These are phyloP conservation scores for Cephalopachus bancanus DNA, from an alignment of 2,797 vertebrate genomes.

Conservation along the genomic window DNA sequence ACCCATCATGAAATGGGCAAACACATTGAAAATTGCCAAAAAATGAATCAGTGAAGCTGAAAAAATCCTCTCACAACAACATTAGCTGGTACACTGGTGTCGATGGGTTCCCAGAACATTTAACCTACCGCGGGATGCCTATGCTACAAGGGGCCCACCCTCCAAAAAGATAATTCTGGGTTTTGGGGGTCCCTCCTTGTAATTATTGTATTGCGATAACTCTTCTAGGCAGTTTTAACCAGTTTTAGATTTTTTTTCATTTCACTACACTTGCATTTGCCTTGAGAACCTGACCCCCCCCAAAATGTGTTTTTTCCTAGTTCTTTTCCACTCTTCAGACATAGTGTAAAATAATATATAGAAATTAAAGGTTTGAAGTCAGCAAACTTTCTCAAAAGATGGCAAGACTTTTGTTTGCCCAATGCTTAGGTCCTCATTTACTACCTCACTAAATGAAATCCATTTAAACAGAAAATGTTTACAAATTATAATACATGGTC, in stretches of 20 bases:
- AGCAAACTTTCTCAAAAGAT: background rate
- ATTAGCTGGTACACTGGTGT: too few species aligned
- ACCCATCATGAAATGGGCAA: too few species aligned
- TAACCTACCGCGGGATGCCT: too few species aligned
- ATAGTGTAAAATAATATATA: background rate
- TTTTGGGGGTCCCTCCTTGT: too few species aligned
- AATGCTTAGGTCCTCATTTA: background rate
- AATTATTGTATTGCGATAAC: background rate
- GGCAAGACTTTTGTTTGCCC: background rate
- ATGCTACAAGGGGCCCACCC: too few species aligned
- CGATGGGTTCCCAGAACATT: too few species aligned
- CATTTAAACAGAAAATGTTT: constrained; percentile 1
- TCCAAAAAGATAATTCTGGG: too few species aligned
- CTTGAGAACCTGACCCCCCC: background rate
- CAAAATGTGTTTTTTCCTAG: background rate
- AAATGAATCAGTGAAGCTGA: too few species aligned
- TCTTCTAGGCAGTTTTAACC: background rate
- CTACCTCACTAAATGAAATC: background rate
- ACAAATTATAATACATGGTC: background rate
- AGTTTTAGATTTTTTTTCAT: background rate
- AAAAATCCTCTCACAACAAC: too few species aligned
- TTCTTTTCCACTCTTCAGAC: background rate
- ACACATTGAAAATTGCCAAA: too few species aligned
- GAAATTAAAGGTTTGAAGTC: background rate
- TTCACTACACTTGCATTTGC: background rate